Evolutionary conservation across 2,888 invertebrate genomes (phyloP).

Genomic region (Empis stercorea): DNA sequence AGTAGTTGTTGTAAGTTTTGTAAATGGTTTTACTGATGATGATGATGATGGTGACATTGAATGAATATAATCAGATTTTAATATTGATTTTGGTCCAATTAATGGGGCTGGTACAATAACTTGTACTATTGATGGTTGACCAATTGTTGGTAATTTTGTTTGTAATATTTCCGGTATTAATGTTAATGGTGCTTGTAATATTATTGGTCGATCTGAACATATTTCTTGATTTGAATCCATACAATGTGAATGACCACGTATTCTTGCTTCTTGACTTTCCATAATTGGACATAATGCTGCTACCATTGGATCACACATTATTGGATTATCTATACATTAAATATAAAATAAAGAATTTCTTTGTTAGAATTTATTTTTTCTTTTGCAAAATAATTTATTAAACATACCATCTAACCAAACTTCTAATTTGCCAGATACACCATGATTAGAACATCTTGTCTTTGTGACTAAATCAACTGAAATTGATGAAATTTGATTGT

Average conservation of each 20-base stretch:
- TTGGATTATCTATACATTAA: constrained; percentile 70
- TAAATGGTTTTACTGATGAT: constrained; percentile 20
- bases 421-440: constrained; percentile 52
- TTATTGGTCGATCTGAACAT: constrained; percentile 28
- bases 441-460: constrained; percentile 66
- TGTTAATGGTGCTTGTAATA: constrained; percentile 19
- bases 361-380: background rate
- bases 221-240: constrained; percentile 34
- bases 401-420: constrained; percentile 66
- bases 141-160: constrained; percentile 11
- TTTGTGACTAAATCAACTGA: constrained; percentile 65
- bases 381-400: background rate
- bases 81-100: constrained; percentile 19
- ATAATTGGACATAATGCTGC: constrained; percentile 56
- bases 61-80: constrained; percentile 23
- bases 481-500: constrained; percentile 59
- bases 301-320: constrained; percentile 55
- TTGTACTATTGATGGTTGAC: constrained; percentile 23
- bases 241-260: constrained; percentile 53
- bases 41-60: constrained; percentile 26
- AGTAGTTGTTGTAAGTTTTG: constrained; percentile 17
- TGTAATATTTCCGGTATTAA: constrained; percentile 13
- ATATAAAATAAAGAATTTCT: background rate
- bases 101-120: constrained; percentile 28
- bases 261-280: constrained; percentile 57